Base-by-base conservation (phyloP, 2,888 invertebrate genomes). In the Ethmia dodecea region DNA sequence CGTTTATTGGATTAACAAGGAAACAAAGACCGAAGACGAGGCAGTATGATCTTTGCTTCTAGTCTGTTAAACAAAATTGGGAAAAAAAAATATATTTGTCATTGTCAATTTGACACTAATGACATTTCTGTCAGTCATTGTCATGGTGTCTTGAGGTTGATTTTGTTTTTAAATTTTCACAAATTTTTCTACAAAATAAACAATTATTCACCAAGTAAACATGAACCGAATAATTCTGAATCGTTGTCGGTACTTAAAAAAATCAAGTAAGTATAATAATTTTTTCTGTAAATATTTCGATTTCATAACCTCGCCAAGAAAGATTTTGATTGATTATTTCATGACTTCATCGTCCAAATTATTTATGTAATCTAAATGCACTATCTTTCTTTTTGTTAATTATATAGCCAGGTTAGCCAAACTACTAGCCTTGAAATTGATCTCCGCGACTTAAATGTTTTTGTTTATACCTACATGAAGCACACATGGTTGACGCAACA, bases 131-230 rank as follows among this genome's bases (percentile, higher is more conserved):
- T n/a, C n/a, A n/a, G n/a, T n/a, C n/a, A 66, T 59, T 77, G 68
- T 83, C 78, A 81, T 78, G 76, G 78, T 78, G 18, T 74, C 50
- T 68, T 72, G 63, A 74, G 74, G 76, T 77, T 77, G 74, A 81
- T 63, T 77, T 81, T 81, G 79, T 80, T 84, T 77, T 78, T 74
- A 56, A 50, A 68, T 61, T 73, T 69, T 73, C 66, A 55, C 47
- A 55, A 64, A 59, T 67, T 60, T 53, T 50, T 47, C 45, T 48
- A 11, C 53, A 55, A 53, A 48, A 44, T 45, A 47, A 52, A n/a
- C n/a, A n/a, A 34, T 39, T 45, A 46, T 52, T 42, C 34, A 39
- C 47, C 50, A 55, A 46, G 43, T 47, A 55, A 61, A 65, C 51
- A 80, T 86, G 84, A 80, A 83, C 58, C 74, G 83, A 63, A 58